Evolutionary conservation across 1,140 invertebrate species (phyloP).

Genomic region (Procambarus virginalis): DNA sequence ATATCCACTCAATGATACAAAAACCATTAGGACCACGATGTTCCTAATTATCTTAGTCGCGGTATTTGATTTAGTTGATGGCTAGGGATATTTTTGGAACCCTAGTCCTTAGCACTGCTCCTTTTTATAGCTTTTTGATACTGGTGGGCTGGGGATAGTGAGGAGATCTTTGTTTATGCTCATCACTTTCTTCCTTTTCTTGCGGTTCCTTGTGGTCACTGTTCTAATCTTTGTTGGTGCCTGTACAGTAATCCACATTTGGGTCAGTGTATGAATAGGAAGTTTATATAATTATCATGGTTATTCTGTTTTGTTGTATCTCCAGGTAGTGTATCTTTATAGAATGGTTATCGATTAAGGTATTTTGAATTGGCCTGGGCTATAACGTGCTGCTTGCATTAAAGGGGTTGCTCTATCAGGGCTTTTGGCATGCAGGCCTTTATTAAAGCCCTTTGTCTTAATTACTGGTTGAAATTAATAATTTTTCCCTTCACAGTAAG

Average conservation of each 20-base stretch:
- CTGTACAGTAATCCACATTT: background rate
- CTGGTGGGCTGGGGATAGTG: slow-evolving; percentile 44
- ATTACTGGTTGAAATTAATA: too few species aligned
- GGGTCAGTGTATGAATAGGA: background rate
- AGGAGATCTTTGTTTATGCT: background rate
- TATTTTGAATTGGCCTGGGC: background rate
- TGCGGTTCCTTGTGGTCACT: background rate
- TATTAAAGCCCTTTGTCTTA: background rate
- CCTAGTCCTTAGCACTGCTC: slow-evolving; percentile 14
- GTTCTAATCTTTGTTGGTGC: background rate
- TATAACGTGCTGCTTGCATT: background rate
- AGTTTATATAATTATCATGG: background rate
- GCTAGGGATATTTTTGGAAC: background rate
- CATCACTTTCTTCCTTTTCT: background rate
- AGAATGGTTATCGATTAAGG: too few species aligned
- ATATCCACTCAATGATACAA: background rate
- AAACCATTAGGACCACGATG: slow-evolving; percentile 24
- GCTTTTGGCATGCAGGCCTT: background rate
- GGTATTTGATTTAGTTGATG: background rate
- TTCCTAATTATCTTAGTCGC: slow-evolving; percentile 14
- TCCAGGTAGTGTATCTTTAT: background rate
- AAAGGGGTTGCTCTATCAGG: background rate
- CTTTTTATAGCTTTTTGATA: slow-evolving; percentile 42
- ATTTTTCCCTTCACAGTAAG: too few species aligned
- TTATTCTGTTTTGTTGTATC: background rate